These are phyloP conservation scores for Piprites chloris DNA, from an alignment of 2,113 vertebrate genomes.

Conservation along the genomic window DNA sequence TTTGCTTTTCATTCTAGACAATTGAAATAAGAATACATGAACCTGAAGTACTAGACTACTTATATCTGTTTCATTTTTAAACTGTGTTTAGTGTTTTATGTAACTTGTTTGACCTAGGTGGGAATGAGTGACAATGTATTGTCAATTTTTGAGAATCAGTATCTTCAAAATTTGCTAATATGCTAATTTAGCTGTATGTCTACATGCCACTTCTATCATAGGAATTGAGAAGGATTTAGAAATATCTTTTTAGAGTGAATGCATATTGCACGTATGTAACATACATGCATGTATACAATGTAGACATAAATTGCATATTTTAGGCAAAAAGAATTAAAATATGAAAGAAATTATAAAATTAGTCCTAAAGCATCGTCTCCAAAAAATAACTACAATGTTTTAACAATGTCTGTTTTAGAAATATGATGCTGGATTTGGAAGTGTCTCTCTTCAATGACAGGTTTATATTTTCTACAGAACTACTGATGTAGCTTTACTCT, in stretches of 20 bases:
- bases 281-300: not conserved
- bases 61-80: not conserved
- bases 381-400: not conserved
- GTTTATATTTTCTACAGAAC: not conserved
- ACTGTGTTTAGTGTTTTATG: not conserved
- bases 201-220: not conserved
- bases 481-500: not conserved
- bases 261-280: not conserved
- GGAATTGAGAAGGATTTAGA: not conserved
- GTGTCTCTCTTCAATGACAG: not conserved
- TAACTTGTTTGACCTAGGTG: not conserved
- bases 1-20: slow-evolving; percentile 26
- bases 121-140: not conserved
- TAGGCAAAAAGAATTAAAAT: not conserved
- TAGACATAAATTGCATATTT: not conserved
- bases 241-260: not conserved
- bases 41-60: not conserved
- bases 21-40: not conserved
- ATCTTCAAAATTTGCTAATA: not conserved
- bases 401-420: not conserved
- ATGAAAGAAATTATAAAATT: not conserved
- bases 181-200: not conserved
- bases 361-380: not conserved
- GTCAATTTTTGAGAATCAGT: not conserved
- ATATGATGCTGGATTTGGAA: not conserved